Percentiles rank a stretch among this genome's conserved stretches.
Evolutionary conservation across 1,140 invertebrate species (phyloP).

Genomic region (Eriocheir sinensis): DNA sequence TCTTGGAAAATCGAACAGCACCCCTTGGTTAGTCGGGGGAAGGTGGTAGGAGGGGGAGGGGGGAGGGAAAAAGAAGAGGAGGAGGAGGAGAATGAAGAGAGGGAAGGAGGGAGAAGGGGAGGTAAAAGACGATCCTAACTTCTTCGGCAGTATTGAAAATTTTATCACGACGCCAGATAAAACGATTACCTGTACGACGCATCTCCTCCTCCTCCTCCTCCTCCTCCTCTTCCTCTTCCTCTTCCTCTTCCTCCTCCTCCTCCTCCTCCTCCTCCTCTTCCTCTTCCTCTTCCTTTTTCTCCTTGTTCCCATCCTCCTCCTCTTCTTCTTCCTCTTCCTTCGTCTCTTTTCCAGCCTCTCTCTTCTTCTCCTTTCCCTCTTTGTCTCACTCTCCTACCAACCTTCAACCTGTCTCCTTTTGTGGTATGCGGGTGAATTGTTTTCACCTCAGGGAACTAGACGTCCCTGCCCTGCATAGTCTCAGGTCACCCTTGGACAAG

Average conservation of each 20-base stretch:
- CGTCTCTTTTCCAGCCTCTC: not conserved
- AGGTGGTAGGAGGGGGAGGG: not conserved
- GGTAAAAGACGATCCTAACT: not conserved
- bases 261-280: not conserved
- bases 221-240: not conserved
- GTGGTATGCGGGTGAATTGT: not conserved
- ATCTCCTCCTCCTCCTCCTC: not conserved
- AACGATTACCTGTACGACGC: conserved; percentile 53
- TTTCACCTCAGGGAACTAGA: too few relatives aligned
- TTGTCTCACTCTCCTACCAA: not conserved
- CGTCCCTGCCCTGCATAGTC: too few relatives aligned
- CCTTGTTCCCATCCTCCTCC: not conserved
- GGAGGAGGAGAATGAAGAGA: not conserved
- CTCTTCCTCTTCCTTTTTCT: not conserved
- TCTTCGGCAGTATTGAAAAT: conserved; percentile 65
- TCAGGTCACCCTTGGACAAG: too few relatives aligned
- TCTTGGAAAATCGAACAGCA: not conserved
- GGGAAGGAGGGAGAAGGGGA: not conserved
- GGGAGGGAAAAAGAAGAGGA: not conserved
- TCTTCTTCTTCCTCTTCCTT: not conserved
- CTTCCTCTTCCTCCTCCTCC: conserved; percentile 25
- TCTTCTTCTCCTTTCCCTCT: not conserved
- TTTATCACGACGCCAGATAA: conserved; percentile 64
- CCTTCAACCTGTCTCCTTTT: not conserved
- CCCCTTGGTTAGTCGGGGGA: too few relatives aligned